Evolutionary conservation across 2,888 invertebrate species (phyloP).

Genomic region (Amblyjoppa proteus): DNA sequence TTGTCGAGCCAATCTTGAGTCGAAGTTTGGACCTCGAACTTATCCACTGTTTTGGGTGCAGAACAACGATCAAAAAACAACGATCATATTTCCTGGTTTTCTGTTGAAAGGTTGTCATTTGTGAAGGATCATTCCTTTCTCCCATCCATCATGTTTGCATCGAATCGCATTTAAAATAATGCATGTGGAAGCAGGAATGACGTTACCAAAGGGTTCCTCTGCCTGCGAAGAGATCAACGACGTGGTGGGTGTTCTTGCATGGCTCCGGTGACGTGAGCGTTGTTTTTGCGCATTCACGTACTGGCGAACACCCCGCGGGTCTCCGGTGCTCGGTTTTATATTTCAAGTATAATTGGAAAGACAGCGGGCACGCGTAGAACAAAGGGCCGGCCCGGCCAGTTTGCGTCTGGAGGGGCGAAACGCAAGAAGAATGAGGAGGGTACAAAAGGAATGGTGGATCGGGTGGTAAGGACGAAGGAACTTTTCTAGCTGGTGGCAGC

Average conservation of each 20-base stretch:
- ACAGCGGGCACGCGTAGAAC: conserved; percentile 70
- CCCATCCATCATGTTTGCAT: no score
- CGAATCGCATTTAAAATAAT: neutral
- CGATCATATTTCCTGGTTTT: no score
- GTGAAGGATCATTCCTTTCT: no score
- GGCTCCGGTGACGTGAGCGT: neutral
- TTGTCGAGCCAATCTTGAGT: no score
- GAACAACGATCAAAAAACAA: no score
- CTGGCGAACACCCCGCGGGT: neutral
- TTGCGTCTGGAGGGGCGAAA: conserved; percentile 14
- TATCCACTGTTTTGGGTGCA: no score
- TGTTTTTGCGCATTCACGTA: neutral
- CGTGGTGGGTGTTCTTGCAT: neutral
- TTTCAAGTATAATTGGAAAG: conserved; percentile 77
- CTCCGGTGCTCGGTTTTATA: conserved; percentile 73
- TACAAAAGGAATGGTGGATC: conserved; percentile 5
- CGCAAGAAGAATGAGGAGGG: conserved; percentile 10
- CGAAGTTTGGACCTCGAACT: no score
- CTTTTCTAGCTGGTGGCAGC: conserved; percentile 12
- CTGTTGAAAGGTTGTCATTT: no score
- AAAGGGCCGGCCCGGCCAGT: conserved; percentile 71
- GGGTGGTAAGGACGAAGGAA: conserved; percentile 25
- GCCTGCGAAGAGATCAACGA: conserved; percentile 9
- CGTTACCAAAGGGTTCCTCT: neutral
- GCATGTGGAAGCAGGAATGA: neutral